Evolutionary conservation across 2,888 invertebrate species (phyloP).

Genomic region (Ephialtes manifestator): DNA sequence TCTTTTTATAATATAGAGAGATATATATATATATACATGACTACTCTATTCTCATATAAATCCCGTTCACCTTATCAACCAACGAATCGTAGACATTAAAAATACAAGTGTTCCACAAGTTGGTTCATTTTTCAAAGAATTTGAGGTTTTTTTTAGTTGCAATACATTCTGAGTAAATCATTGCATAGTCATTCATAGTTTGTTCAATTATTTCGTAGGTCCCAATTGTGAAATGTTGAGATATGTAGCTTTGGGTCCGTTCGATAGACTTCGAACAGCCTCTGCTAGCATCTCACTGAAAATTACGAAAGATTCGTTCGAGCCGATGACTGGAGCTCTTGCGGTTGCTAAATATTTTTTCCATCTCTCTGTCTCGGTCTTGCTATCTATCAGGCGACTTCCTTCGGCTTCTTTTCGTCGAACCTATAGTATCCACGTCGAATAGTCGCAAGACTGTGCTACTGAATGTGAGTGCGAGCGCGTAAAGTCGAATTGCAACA

Average conservation of each 20-base stretch:
- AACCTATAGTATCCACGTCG: conserved; percentile 25
- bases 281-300: conserved; percentile 42
- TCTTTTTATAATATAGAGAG: too few species aligned
- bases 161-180: not conserved
- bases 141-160: not conserved
- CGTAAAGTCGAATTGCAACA: conserved; percentile 66
- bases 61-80: conserved; percentile 8
- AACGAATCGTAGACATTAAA: not conserved
- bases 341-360: conserved; percentile 57
- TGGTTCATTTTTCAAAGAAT: not conserved
- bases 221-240: not conserved
- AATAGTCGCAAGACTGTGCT: conserved; percentile 27
- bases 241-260: not conserved
- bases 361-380: conserved; percentile 38
- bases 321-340: conserved; percentile 39
- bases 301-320: conserved; percentile 61
- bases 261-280: conserved; percentile 1
- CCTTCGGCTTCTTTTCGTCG: conserved; percentile 43
- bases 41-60: conserved; percentile 33
- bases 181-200: conserved; percentile 2
- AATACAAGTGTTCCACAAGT: not conserved
- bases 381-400: conserved; percentile 41
- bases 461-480: not conserved
- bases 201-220: conserved; percentile 7
- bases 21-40: not conserved